Evolutionary conservation across 2,797 vertebrate genomes (phyloP), one percentile per base, ranked within the genome.

Genomic region (Allobates femoralis): DNA sequence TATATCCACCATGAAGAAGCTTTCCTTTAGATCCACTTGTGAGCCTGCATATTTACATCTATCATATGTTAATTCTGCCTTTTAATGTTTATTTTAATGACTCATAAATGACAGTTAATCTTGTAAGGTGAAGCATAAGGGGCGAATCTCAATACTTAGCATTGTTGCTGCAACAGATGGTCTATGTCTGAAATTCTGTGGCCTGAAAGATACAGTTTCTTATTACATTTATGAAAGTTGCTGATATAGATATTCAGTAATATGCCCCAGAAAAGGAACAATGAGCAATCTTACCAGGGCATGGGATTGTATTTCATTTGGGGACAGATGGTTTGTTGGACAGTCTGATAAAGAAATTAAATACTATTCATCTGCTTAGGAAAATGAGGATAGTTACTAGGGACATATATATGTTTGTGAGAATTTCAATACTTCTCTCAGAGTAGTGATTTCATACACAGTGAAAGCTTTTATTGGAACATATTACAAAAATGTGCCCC

Each of bases 31-130:
- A 71, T 41, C 66, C 18, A 37, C 66, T 69, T 69, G 7, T 10
- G 18, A 90, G 91, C 91, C n/a, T 14, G n/a, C 32, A 23, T 3
- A 82, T 90, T 93, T 91, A 92, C 92, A 92, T 93, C 94, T 94
- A 93, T 92, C 91, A 91, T 92, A 92, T 95, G 93, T 94, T 94
- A 95, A 92, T 90, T 41, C 26, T 34, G 19, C 5, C 8, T 34
- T 82, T 91, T 93, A 93, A 94, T 93, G 93, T 94, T 94, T 71
- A 93, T 95, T 94, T 94, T 94, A 94, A 94, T 94, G 93, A 92
- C 93, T 94, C 94, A 51, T 93, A 95, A 95, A 95, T 94, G 93
- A 94, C 91, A 92, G 91, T 93, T 95, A 94, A 95, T 95, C 94
- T 94, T 94, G 93, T 91, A 92, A 95, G 94, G 93, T 95, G 94